Percentiles rank a stretch among this genome's conserved stretches.
Conservation (phyloP, 1,140 invertebrate species). For the Meteorus sp. region DNA sequence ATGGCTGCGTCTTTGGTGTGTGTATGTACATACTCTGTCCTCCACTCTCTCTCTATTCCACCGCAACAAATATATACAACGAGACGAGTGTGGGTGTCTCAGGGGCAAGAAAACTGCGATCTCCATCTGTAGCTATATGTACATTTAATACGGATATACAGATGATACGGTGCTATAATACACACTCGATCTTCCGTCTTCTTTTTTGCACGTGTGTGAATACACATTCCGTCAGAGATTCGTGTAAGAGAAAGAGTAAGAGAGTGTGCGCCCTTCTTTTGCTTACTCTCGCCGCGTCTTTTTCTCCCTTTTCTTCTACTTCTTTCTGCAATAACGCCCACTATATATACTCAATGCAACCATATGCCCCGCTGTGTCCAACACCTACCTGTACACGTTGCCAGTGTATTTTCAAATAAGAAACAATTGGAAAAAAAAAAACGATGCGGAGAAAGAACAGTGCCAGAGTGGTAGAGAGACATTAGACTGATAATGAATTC, state of each 20-base stretch:
- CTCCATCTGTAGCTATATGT: not conserved
- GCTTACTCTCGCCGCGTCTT: constrained; percentile 28
- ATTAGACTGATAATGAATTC: not conserved
- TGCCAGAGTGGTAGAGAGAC: not conserved
- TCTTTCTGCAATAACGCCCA: constrained; percentile 43
- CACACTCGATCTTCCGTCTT: constrained; percentile 4
- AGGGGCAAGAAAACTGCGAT: constrained; percentile 9
- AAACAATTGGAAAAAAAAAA: too few species aligned
- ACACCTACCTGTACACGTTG: constrained; percentile 56
- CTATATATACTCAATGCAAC: constrained; percentile 31
- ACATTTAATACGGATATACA: not conserved
- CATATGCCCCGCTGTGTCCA: constrained; percentile 54
- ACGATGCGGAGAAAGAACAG: too few species aligned
- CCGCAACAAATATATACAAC: not conserved
- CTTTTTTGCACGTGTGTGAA: not conserved
- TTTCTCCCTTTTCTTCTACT: not conserved
- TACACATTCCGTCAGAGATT: constrained; percentile 12
- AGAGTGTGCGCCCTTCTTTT: constrained; percentile 17
- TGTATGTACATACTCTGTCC: constrained; percentile 18
- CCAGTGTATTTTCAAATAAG: too few species aligned
- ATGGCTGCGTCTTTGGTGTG: constrained; percentile 46
- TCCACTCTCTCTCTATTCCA: not conserved
- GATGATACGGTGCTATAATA: constrained; percentile 11
- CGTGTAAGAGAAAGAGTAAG: too few species aligned
- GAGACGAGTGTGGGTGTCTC: constrained; percentile 51